These are phyloP conservation scores for Mallotus villosus DNA, from an alignment of 2,797 vertebrate genomes.

Conservation along the genomic window DNA sequence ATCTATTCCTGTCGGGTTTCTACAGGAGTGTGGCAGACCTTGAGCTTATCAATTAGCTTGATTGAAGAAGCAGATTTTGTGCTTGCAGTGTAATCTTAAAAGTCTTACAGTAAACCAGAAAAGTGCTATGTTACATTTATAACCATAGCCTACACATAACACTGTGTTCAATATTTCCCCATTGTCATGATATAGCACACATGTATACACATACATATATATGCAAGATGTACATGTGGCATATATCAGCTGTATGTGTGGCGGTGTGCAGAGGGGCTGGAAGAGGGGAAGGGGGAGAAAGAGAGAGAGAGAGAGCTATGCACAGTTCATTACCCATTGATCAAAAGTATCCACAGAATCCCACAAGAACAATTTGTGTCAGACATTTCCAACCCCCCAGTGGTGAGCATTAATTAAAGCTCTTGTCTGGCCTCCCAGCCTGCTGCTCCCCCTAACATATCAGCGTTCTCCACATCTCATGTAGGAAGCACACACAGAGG, in stretches of 20 bases:
- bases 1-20: neutral
- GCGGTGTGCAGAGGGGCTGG: neutral
- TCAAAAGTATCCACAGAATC: slow-evolving; percentile 43
- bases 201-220: too few relatives aligned
- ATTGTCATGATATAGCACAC: too few relatives aligned
- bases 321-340: slow-evolving; percentile 48
- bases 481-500: slow-evolving; percentile 31
- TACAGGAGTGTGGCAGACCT: too few relatives aligned
- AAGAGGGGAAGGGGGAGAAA: neutral
- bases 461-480: slow-evolving; percentile 34
- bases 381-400: slow-evolving; percentile 48
- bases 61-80: too few relatives aligned
- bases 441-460: slow-evolving; percentile 51
- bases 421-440: slow-evolving; percentile 56
- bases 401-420: slow-evolving; percentile 62
- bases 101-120: too few relatives aligned
- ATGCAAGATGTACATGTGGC: neutral
- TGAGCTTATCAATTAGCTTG: too few relatives aligned
- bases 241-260: neutral
- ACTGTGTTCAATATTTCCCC: too few relatives aligned
- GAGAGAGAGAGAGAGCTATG: slow-evolving; percentile 8
- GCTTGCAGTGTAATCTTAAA: too few relatives aligned
- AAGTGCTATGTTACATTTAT: too few relatives aligned
- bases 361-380: slow-evolving; percentile 47
- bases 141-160: too few relatives aligned